Percentiles rank a stretch among this genome's conserved stretches.
Evolutionary conservation across 2,888 invertebrate genomes (phyloP).

Genomic region (Ochropleura leucogaster): DNA sequence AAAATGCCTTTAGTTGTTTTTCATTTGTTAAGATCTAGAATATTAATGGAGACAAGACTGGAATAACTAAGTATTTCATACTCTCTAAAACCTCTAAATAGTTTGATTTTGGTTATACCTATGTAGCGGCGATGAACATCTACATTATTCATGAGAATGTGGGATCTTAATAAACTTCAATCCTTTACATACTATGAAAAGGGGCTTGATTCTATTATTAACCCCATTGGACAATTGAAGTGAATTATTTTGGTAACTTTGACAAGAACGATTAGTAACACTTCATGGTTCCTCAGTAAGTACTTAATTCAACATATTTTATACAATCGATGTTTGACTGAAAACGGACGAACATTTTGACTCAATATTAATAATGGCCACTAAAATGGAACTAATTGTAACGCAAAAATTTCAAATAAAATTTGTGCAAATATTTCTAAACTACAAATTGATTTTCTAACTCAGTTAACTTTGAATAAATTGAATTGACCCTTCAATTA

Average conservation of each 20-base stretch:
- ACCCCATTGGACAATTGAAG: not conserved
- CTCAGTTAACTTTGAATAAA: not conserved
- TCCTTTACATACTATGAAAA: not conserved
- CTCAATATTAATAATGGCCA: constrained; percentile 9
- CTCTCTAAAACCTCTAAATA: not conserved
- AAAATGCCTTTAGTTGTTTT: not conserved
- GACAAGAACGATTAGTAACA: not conserved
- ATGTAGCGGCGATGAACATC: not conserved
- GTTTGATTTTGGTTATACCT: not conserved
- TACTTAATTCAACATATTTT: constrained; percentile 2
- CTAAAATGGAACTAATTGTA: constrained; percentile 33
- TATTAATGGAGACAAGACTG: not conserved
- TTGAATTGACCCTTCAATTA: constrained; percentile 12
- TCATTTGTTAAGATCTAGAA: not conserved
- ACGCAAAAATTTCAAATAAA: not conserved
- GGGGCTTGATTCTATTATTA: not conserved
- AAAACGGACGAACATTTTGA: constrained; percentile 12
- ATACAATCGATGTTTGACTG: not conserved
- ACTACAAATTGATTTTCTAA: not conserved
- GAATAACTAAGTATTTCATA: too few relatives aligned
- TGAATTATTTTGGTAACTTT: constrained; percentile 2
- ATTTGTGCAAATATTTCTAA: not conserved
- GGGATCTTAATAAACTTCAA: not conserved
- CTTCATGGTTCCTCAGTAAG: not conserved
- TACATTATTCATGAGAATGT: not conserved